Evolutionary conservation across 2,888 invertebrate species (phyloP).

Genomic region (Lepeophtheirus nordmannii): DNA sequence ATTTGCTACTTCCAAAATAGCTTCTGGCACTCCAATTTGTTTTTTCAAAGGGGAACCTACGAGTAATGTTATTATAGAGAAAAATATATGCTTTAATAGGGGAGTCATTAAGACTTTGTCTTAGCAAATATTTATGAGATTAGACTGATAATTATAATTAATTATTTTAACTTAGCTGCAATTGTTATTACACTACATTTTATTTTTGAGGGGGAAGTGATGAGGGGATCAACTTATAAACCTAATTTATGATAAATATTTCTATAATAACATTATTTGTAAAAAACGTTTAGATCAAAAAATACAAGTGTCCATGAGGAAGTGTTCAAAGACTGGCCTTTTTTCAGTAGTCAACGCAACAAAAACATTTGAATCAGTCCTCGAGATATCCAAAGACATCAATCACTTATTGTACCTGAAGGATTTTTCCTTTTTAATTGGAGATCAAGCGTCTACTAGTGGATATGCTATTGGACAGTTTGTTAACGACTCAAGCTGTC

Average conservation of each 20-base stretch:
- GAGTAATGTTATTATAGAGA: background rate
- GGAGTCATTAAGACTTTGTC: too few relatives aligned
- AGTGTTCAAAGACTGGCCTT: background rate
- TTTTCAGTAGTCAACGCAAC: background rate
- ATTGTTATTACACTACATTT: too few relatives aligned
- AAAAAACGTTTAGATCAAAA: background rate
- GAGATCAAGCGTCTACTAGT: background rate
- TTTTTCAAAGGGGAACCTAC: background rate
- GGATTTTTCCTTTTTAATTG: background rate
- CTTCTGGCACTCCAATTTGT: background rate
- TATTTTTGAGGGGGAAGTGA: too few relatives aligned
- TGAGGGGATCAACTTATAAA: too few relatives aligned
- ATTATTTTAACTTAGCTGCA: too few relatives aligned
- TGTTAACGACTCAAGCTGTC: background rate
- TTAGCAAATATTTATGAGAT: too few relatives aligned
- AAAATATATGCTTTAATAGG: too few relatives aligned
- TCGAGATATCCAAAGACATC: background rate
- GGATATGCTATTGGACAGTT: slow-evolving; percentile 12
- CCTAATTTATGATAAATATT: too few relatives aligned
- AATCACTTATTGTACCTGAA: background rate
- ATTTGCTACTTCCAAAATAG: background rate
- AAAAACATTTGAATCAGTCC: background rate
- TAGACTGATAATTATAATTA: too few relatives aligned
- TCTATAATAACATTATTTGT: background rate
- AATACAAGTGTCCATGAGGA: background rate